Conservation (phyloP, 1,140 invertebrate genomes). For the Paraescarpia echinospica region DNA sequence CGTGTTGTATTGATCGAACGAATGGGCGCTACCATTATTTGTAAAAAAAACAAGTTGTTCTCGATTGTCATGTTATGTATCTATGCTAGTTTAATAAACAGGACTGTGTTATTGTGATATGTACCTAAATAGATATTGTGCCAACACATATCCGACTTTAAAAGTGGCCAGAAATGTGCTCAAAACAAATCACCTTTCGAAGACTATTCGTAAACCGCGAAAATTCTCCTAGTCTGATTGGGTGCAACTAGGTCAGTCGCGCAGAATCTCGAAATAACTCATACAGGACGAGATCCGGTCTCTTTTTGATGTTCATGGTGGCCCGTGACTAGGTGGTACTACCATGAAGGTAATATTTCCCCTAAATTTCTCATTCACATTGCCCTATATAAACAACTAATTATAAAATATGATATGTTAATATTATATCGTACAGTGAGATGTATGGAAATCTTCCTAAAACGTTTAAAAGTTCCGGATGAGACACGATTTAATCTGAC, state of each 20-base stretch:
- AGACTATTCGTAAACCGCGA: not conserved
- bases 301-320: constrained; percentile 5
- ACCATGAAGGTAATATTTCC: constrained; percentile 3
- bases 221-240: not conserved
- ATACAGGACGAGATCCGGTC: not conserved
- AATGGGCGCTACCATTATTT: not conserved
- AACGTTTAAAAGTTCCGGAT: not conserved
- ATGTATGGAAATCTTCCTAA: not conserved
- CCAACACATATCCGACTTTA: not conserved
- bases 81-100: not conserved
- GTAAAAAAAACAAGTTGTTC: not conserved
- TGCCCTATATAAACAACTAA: not conserved
- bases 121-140: not conserved
- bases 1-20: not conserved
- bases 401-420: not conserved
- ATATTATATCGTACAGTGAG: not conserved
- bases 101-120: not conserved
- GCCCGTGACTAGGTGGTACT: not conserved
- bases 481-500: not conserved
- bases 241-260: not conserved
- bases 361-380: not conserved
- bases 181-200: constrained; percentile 5
- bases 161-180: not conserved
- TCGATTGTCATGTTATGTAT: not conserved
- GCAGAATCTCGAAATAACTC: constrained; percentile 1